Base-by-base conservation (phyloP, 2,797 vertebrate genomes). In the Anas capensis region DNA sequence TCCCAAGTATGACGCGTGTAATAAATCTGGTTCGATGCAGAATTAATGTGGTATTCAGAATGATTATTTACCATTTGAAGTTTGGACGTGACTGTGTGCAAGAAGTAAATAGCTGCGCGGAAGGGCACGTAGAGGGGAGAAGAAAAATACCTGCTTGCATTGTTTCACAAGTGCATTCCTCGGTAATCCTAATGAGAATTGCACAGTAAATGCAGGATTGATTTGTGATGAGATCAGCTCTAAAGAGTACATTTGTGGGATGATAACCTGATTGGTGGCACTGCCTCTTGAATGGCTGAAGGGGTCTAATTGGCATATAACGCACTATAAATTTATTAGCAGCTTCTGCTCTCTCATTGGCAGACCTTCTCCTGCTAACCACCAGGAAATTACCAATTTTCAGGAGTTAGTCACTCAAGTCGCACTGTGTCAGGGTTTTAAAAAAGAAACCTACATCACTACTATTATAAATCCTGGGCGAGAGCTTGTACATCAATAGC, bases 311-410 rank as follows among this genome's bases (percentile, higher is more conserved):
- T 97, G 97, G 97, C 97, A 93, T 95, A 96, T 97, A 97, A 97
- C 90, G 93, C 97, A 91, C 97, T 97, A 97, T 98, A 97, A 98
- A 98, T 98, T 97, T 97, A 97, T 98, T 97, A 97, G 96, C 57
- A 23, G 73, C 85, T 90, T 65, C 86, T 62, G 69, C 92, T 72
- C 86, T 95, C 95, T 93, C 93, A 96, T 97, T 97, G 97, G 97
- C 24, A 24, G 93, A 54, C 76, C 44, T 82, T 88, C 90, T 90
- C 54, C 88, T 96, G 96, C 87, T 95, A 97, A 97, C 90, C 97
- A 96, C 96, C 95, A 97, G 96, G 97, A 98, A 98, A 98, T 98
- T 96, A 97, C 94, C 96, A 91, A 97, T 97, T 97, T 97, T 97
- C 97, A 82, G 95, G 96, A 97, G 97, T 96, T 96, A 97, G 96